Percentiles rank a stretch among this genome's conserved stretches.
phyloP scores from a whole-genome alignment of 1,140 invertebrate species.

The Phenacoccus solenopsis region DNA sequence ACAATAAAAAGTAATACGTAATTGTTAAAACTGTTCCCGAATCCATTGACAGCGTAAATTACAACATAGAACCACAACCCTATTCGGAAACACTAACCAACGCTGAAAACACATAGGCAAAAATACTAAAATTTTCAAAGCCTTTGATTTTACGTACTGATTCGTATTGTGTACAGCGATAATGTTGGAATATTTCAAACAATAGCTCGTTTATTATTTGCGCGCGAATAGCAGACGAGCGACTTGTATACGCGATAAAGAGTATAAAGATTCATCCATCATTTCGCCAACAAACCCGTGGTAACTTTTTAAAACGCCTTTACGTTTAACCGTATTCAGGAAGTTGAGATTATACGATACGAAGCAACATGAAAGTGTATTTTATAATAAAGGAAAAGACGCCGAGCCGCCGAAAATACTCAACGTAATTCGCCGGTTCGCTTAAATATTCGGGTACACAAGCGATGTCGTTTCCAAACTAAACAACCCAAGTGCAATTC shows the following conservation, averaged over 20 bases:
- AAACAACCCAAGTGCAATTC: too few relatives aligned
- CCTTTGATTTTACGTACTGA: too few relatives aligned
- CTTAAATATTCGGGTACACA: too few relatives aligned
- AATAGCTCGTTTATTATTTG: not conserved
- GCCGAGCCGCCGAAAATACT: not conserved
- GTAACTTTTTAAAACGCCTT: not conserved
- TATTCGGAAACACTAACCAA: too few relatives aligned
- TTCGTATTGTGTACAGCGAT: too few relatives aligned
- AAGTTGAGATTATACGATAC: not conserved
- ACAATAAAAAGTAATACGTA: too few relatives aligned
- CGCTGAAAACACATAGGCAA: too few relatives aligned
- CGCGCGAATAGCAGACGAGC: not conserved
- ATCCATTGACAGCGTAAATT: too few relatives aligned
- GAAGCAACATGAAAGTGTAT: not conserved
- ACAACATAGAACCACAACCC: too few relatives aligned
- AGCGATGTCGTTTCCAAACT: too few relatives aligned
- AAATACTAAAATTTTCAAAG: too few relatives aligned
- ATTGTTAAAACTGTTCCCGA: too few relatives aligned
- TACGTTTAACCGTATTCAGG: not conserved
- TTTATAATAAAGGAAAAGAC: not conserved
- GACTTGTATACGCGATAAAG: not conserved
- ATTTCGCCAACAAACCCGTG: not conserved
- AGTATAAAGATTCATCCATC: not conserved
- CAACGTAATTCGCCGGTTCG: not conserved
- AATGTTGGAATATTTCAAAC: not conserved